Conservation (phyloP, 2,888 invertebrate genomes). For the Spodoptera exigua region DNA sequence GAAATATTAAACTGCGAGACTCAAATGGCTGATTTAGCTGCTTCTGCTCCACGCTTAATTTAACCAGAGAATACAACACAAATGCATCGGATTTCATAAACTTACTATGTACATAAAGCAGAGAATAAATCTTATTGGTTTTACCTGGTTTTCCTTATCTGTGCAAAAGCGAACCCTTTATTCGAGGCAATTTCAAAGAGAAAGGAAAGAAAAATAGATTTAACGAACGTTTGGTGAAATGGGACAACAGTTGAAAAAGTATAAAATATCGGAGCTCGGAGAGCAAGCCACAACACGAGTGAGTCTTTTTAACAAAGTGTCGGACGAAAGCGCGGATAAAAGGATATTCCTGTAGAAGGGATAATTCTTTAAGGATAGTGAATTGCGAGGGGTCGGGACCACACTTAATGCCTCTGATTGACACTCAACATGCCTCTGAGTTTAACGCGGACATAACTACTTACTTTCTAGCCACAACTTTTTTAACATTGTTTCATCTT, state of each 20-base stretch:
- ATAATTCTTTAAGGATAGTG: constrained; percentile 44
- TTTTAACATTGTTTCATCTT: too few relatives aligned
- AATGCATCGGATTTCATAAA: too few relatives aligned
- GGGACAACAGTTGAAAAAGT: constrained; percentile 20
- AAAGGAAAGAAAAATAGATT: constrained; percentile 6
- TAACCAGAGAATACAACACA: neutral
- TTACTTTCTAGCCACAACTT: constrained; percentile 8
- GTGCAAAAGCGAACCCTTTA: too few relatives aligned
- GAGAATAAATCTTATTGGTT: too few relatives aligned
- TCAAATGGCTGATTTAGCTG: neutral
- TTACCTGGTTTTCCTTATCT: too few relatives aligned
- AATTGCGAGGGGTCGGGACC: constrained; percentile 26
- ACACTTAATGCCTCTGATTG: constrained; percentile 30
- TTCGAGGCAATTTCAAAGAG: constrained; percentile 6
- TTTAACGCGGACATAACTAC: neutral
- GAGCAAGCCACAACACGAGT: constrained; percentile 6
- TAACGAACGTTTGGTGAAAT: constrained; percentile 32
- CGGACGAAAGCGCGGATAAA: constrained; percentile 6
- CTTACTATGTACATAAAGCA: too few relatives aligned
- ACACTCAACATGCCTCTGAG: constrained; percentile 21
- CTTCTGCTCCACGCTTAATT: neutral
- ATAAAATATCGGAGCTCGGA: constrained; percentile 7
- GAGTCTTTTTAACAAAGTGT: constrained; percentile 13
- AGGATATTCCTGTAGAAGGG: constrained; percentile 38
- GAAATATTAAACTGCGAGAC: constrained; percentile 6